These are phyloP conservation scores for Champsocephalus esox DNA, from an alignment of 2,797 vertebrate genomes.

Conservation along the genomic window DNA sequence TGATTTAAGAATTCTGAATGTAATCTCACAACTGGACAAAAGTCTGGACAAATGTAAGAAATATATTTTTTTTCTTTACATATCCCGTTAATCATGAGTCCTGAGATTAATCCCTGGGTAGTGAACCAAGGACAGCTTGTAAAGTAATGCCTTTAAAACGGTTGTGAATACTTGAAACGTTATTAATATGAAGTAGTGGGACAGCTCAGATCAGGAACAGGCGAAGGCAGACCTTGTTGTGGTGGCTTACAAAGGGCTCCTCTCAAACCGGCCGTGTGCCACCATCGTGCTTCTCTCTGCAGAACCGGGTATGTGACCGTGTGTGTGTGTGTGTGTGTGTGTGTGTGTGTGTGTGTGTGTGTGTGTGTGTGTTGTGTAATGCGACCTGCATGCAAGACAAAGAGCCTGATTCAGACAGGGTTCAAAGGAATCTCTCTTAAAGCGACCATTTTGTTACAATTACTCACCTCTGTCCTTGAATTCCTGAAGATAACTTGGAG, in stretches of 20 bases:
- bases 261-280: slow-evolving; percentile 28
- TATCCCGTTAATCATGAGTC: neutral
- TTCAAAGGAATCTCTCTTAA: neutral
- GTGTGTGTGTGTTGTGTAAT: neutral
- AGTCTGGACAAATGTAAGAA: neutral
- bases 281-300: slow-evolving; percentile 29
- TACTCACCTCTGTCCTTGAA: no score
- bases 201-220: slow-evolving; percentile 16
- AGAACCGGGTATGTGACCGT: slow-evolving; percentile 30
- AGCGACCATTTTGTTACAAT: no score
- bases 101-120: neutral
- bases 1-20: no score
- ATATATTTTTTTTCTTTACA: neutral
- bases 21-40: neutral
- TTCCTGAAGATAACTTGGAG: no score
- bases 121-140: neutral
- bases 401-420: slow-evolving; percentile 38
- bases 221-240: neutral
- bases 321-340: slow-evolving; percentile 4
- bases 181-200: neutral
- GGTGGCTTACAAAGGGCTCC: slow-evolving; percentile 33
- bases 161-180: slow-evolving; percentile 60
- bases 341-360: slow-evolving; percentile 5
- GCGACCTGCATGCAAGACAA: slow-evolving; percentile 16
- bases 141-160: slow-evolving; percentile 55